Percentiles rank a stretch among this genome's conserved stretches.
Conservation (phyloP, 2,888 invertebrate genomes). For the Tanypteryx hageni region DNA sequence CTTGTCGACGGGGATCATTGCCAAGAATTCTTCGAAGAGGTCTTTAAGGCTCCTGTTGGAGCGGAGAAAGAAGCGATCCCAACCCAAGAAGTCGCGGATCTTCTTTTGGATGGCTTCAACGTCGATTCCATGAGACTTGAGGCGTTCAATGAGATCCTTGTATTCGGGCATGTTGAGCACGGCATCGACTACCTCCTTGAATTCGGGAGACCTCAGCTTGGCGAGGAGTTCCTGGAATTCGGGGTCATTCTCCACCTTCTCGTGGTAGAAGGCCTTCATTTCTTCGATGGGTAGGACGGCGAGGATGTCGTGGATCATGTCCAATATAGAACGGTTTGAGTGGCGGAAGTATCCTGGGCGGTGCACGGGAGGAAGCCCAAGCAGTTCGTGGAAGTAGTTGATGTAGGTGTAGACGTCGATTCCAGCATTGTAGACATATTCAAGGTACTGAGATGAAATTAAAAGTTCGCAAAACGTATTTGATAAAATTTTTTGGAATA, state of each 20-base stretch:
- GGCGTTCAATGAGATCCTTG: neutral
- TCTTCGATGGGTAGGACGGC: constrained; percentile 71
- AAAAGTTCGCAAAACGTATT: too few species aligned
- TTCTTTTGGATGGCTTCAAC: constrained; percentile 24
- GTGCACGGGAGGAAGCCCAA: constrained; percentile 68
- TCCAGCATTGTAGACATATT: constrained; percentile 71
- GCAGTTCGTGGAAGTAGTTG: constrained; percentile 69
- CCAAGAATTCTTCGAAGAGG: constrained; percentile 12
- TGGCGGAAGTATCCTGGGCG: constrained; percentile 44
- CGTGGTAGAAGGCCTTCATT: constrained; percentile 70
- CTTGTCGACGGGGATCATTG: constrained; percentile 51
- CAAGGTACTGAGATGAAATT: constrained; percentile 67
- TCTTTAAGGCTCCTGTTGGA: constrained; percentile 37
- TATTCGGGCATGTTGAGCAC: constrained; percentile 67
- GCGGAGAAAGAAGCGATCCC: neutral
- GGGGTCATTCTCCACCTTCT: constrained; percentile 71
- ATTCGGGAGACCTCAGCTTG: constrained; percentile 69
- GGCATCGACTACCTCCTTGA: constrained; percentile 69
- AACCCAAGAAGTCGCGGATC: constrained; percentile 37
- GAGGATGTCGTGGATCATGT: constrained; percentile 70
- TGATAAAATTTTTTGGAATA: too few species aligned
- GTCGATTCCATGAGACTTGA: constrained; percentile 44
- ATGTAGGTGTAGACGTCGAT: constrained; percentile 70
- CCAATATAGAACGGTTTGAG: constrained; percentile 63
- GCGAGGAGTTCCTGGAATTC: constrained; percentile 70